Base-by-base conservation (phyloP, 2,888 invertebrate species). In the Drosophila rellima region DNA sequence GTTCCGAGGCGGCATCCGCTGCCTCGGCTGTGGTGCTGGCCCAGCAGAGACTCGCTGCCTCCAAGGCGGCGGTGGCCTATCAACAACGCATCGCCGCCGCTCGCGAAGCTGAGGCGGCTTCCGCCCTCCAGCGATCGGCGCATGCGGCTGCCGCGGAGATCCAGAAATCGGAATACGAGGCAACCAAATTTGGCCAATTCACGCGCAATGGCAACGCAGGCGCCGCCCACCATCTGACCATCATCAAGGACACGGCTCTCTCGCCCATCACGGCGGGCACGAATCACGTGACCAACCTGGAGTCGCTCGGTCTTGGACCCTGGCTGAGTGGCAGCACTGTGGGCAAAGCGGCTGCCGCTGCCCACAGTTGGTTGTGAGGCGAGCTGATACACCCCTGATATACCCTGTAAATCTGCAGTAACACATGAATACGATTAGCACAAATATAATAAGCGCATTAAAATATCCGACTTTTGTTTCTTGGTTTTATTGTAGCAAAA, bases 1-100 rank as follows among this genome's bases (percentile, higher is more conserved):
- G 95, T 8, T 95, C 95, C 0, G 95, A 95, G 78, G 95, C 95
- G 0, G 93, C 95, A 0, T 94, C 95, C 17, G 95, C 95, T 0
- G 95, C 95, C 0, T 95, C 94, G 69, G 93, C 94, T 0, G 94
- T 95, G 2, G 94, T 95, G 0, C 93, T 94, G 62, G 95, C 96
- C 3, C 96, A 96, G 70, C 95, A 95, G 65, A 94, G 95, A 81
- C 92, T 96, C 6, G 96, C 95, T 0, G 94, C 95, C 0, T 94
- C 96, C 0, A 95, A 96, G 86, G 94, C 95, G 0, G 94, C 95
- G 0, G 96, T 95, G 0, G 95, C 96, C 0, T 95, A 95, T 29
- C 95, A 95, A 2, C 96, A 96, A 89, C 94, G 95, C 77, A 94
- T 95, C 4, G 96, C 96, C 0, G 95, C 96, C 0, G 94, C 95